These are phyloP conservation scores for Spodoptera littoralis DNA, from an alignment of 2,888 invertebrate species.

Conservation along the genomic window DNA sequence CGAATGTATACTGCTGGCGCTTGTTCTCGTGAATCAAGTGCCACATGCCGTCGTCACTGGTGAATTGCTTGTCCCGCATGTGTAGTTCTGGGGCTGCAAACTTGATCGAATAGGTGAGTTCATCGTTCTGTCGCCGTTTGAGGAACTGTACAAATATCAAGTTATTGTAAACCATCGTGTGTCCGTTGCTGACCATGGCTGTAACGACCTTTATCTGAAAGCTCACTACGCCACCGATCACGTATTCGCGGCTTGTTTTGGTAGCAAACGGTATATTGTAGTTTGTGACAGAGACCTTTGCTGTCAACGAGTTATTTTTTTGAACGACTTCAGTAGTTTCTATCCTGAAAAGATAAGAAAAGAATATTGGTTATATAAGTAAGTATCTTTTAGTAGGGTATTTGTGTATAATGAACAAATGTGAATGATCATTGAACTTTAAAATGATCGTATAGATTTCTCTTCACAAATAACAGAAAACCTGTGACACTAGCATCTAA, in stretches of 20 bases:
- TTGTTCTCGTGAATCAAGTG: slow-evolving; percentile 65
- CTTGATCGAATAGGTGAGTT: slow-evolving; percentile 61
- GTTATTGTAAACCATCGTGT: slow-evolving; percentile 63
- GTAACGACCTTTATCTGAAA: slow-evolving; percentile 65
- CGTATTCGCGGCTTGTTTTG: slow-evolving; percentile 60
- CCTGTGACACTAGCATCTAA: too few species aligned
- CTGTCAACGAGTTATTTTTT: slow-evolving; percentile 62
- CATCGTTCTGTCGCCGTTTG: slow-evolving; percentile 58
- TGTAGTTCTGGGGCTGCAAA: slow-evolving; percentile 61
- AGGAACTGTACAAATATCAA: slow-evolving; percentile 64
- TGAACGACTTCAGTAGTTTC: slow-evolving; percentile 60
- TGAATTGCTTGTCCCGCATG: slow-evolving; percentile 59
- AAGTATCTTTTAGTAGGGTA: neutral
- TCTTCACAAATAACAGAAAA: too few species aligned
- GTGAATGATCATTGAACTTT: too few species aligned
- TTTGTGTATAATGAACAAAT: too few species aligned
- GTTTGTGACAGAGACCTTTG: slow-evolving; percentile 58
- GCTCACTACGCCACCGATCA: slow-evolving; percentile 60
- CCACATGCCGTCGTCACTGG: slow-evolving; percentile 69
- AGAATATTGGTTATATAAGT: slow-evolving; percentile 1
- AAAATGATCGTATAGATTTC: too few species aligned
- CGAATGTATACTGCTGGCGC: slow-evolving; percentile 63
- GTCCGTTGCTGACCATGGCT: slow-evolving; percentile 61
- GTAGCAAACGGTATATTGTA: slow-evolving; percentile 62
- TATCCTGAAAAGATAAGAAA: slow-evolving; percentile 57